phyloP scores from a whole-genome alignment of 1,140 invertebrate species.

The Ptiloglossa arizonensis region DNA sequence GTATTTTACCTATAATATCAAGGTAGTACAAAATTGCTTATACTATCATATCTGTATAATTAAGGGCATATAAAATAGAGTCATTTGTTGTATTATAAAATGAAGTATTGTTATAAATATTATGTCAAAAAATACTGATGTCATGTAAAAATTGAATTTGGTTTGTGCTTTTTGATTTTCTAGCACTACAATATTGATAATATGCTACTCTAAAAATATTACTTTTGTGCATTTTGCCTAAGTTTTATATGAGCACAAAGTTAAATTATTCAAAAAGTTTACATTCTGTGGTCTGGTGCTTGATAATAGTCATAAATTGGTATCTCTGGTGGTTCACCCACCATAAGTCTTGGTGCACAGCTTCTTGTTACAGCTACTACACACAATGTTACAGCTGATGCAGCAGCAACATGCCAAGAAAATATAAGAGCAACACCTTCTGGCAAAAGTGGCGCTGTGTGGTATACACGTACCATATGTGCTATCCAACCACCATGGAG shows the following conservation, averaged over 20 bases:
- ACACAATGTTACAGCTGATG: constrained; percentile 72
- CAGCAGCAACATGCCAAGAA: constrained; percentile 76
- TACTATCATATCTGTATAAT: constrained; percentile 5
- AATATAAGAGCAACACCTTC: constrained; percentile 75
- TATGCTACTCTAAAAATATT: constrained; percentile 39
- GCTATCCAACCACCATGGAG: constrained; percentile 79
- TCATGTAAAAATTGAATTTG: constrained; percentile 17
- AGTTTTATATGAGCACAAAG: constrained; percentile 15
- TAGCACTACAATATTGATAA: constrained; percentile 19
- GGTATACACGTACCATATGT: constrained; percentile 73
- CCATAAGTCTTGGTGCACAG: constrained; percentile 57
- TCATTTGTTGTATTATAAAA: constrained; percentile 23
- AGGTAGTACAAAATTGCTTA: constrained; percentile 31
- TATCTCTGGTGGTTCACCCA: constrained; percentile 69
- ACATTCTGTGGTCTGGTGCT: constrained; percentile 56
- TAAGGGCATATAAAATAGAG: constrained; percentile 31
- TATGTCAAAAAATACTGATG: constrained; percentile 44
- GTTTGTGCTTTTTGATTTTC: constrained; percentile 14
- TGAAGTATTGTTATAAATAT: constrained; percentile 33
- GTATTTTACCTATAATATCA: constrained; percentile 21
- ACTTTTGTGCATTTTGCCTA: constrained; percentile 11
- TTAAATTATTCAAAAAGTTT: neutral
- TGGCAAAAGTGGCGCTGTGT: constrained; percentile 39
- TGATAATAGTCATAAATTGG: constrained; percentile 76
- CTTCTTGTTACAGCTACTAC: constrained; percentile 70